Evolutionary conservation across 2,888 invertebrate genomes (phyloP).

Genomic region (Polylopha cassiicola): DNA sequence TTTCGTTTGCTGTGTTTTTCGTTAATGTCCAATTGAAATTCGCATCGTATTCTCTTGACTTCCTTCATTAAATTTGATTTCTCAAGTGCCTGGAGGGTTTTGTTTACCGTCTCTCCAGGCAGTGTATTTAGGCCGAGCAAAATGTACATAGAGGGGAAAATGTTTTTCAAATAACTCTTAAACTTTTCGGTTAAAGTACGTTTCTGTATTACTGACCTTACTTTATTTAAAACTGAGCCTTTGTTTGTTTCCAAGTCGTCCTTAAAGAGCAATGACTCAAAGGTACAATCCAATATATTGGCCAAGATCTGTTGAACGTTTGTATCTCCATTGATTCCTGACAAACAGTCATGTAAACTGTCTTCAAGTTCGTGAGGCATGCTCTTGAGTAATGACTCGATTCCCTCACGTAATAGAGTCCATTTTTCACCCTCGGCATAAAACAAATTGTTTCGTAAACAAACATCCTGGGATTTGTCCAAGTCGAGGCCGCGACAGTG

Average conservation of each 20-base stretch:
- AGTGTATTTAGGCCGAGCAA: constrained; percentile 48
- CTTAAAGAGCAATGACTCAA: constrained; percentile 60
- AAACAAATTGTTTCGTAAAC: constrained; percentile 74
- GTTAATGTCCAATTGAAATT: constrained; percentile 43
- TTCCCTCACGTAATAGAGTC: constrained; percentile 56
- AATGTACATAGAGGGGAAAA: constrained; percentile 63
- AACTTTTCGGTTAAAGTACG: constrained; percentile 46
- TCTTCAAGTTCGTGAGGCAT: constrained; percentile 49
- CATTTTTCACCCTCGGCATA: constrained; percentile 70
- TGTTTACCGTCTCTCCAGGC: constrained; percentile 40
- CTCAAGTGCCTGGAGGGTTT: constrained; percentile 37
- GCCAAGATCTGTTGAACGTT: constrained; percentile 69
- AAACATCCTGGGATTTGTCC: constrained; percentile 74
- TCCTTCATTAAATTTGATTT: constrained; percentile 47
- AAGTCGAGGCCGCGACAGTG: constrained; percentile 68
- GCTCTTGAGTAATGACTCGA: constrained; percentile 57
- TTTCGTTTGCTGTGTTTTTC: constrained; percentile 39
- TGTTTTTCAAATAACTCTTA: constrained; percentile 60
- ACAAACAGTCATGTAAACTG: constrained; percentile 66
- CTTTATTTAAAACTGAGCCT: constrained; percentile 42
- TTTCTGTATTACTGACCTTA: constrained; percentile 47
- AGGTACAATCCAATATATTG: constrained; percentile 67
- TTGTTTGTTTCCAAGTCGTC: constrained; percentile 36
- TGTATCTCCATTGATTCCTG: constrained; percentile 69
- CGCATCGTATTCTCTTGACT: constrained; percentile 43